A percentile compares a stretch with the other conserved stretches of the same genome.
Evolutionary conservation across 2,113 vertebrate genomes (phyloP).

Genomic region (Narcine bancroftii): DNA sequence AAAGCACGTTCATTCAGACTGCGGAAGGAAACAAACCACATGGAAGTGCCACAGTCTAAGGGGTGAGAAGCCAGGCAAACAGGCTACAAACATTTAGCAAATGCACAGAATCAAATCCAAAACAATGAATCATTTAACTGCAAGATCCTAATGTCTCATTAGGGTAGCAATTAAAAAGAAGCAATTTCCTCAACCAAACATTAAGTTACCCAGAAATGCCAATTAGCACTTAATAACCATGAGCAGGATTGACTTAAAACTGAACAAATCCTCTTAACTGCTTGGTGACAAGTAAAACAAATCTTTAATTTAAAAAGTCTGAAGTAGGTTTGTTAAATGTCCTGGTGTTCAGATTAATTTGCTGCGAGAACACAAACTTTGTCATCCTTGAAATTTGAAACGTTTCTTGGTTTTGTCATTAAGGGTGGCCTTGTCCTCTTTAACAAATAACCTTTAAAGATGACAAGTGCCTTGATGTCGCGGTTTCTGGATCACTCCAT

Average conservation of each 20-base stretch:
- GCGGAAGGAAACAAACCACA: constrained; percentile 42
- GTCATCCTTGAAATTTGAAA: too few relatives aligned
- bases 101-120: constrained; percentile 57
- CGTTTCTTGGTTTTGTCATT: too few relatives aligned
- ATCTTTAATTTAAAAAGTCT: neutral
- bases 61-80: neutral
- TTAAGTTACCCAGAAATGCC: constrained; percentile 56
- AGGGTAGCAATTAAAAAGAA: constrained; percentile 62
- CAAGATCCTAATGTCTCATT: constrained; percentile 48
- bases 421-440: too few relatives aligned
- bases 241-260: constrained; percentile 49
- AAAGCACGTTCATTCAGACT: constrained; percentile 96
- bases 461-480: too few relatives aligned
- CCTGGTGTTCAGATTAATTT: neutral
- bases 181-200: constrained; percentile 53
- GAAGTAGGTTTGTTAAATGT: neutral
- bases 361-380: neutral
- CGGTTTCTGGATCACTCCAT: neutral
- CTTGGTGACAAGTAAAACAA: constrained; percentile 41
- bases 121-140: constrained; percentile 55
- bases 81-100: constrained; percentile 42
- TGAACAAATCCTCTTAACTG: constrained; percentile 44
- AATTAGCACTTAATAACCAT: constrained; percentile 55
- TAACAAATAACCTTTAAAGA: too few relatives aligned
- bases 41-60: constrained; percentile 37